Evolutionary conservation across 2,113 vertebrate genomes (phyloP), one percentile per base, ranked within the genome.

Genomic region (Ia io): DNA sequence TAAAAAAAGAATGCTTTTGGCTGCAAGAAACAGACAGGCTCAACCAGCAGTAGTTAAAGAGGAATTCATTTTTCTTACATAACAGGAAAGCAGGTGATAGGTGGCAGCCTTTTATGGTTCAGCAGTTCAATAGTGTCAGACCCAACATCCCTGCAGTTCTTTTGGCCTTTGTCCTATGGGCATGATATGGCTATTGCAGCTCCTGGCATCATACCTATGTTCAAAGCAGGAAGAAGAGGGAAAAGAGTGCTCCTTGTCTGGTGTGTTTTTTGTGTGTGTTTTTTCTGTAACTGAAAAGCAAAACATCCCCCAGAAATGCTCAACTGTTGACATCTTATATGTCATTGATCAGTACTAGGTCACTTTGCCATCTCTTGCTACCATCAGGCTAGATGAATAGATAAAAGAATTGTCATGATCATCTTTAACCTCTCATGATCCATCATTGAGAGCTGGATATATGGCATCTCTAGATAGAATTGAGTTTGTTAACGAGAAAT

Each of bases 141-240:
- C 47, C 59, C 49, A 25, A n/a, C 10, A 5, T 4, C 14, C 47
- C 28, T 8, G 17, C 6, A 1, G 1, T 42, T 73, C 63, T 87
- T 70, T 79, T 78, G 63, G 65, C 53, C 53, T 49, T 93, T 67
- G n/a, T n/a, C 73, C 30, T 28, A 3, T 42, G 74, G 22, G 13
- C 28, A 1, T 40, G 25, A 71, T 73, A 12, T 22, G 47, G 56
- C 73, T 91, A 30, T 78, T n/a, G 9, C 23, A 47, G 28, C 23
- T 90, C 76, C 74, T 83, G 37, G 51, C 63, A 67, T 65, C 37
- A 11, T 42, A 22, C 51, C 61, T 65, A 3, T 22, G 14, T 85
- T 74, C 42, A 79, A 65, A 88, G 73, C 47, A 94, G 80, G 71
- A 84, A 35, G 61, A 74, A 82, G 37, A 23, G 80, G 30, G 78